A percentile compares a stretch with the other conserved stretches of the same genome.
Conservation (phyloP, 2,888 invertebrate species). For the Calephelis perditalis region DNA sequence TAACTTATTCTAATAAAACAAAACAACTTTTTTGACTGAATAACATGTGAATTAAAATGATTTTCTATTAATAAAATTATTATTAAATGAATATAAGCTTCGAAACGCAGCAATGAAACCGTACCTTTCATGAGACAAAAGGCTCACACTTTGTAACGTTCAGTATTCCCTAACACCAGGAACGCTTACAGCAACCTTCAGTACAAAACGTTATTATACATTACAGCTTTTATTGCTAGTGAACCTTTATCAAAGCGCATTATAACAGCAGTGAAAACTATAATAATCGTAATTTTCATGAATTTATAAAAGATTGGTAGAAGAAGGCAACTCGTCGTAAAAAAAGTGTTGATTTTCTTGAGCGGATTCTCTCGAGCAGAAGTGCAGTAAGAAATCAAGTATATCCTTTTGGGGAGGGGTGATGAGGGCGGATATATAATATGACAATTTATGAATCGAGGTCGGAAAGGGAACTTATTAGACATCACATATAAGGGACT, state of each 20-base stretch:
- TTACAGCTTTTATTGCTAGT: slow-evolving; percentile 31
- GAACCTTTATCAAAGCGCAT: background rate
- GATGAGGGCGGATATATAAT: slow-evolving; percentile 27
- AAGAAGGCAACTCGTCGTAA: slow-evolving; percentile 42
- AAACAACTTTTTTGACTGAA: too few species aligned
- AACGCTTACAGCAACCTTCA: slow-evolving; percentile 36
- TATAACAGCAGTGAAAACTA: slow-evolving; percentile 36
- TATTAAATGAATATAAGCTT: background rate
- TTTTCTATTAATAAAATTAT: background rate
- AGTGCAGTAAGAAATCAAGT: slow-evolving; percentile 60
- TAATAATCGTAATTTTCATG: background rate
- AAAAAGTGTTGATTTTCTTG: slow-evolving; percentile 64
- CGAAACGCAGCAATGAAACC: slow-evolving; percentile 33
- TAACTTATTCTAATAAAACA: too few species aligned
- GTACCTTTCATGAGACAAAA: slow-evolving; percentile 66
- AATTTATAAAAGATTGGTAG: slow-evolving; percentile 10
- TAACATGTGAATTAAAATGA: too few species aligned
- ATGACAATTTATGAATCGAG: slow-evolving; percentile 22
- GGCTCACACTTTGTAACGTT: slow-evolving; percentile 76
- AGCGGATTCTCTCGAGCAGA: slow-evolving; percentile 47
- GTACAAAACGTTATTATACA: slow-evolving; percentile 36
- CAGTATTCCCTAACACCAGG: slow-evolving; percentile 57
- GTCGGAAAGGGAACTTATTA: slow-evolving; percentile 1
- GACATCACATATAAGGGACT: background rate
- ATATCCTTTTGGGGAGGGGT: slow-evolving; percentile 31